phyloP scores from a whole-genome alignment of 2,797 vertebrate species.

The Odontamblyopus lacepedii region DNA sequence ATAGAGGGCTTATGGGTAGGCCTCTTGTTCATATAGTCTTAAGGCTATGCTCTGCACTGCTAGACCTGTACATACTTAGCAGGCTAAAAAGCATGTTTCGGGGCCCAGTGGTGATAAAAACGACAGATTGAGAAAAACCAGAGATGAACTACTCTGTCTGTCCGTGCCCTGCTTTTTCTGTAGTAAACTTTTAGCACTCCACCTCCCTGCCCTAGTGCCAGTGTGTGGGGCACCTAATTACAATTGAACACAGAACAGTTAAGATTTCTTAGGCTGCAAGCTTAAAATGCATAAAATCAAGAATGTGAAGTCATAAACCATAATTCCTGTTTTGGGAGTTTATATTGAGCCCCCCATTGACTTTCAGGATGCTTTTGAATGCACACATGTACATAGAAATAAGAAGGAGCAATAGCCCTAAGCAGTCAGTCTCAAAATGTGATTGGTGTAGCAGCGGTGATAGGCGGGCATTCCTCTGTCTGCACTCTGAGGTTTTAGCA shows the following conservation, averaged over 20 bases:
- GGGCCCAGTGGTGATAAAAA: slow-evolving; percentile 75
- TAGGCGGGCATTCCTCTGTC: background rate
- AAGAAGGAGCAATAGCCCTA: slow-evolving; percentile 34
- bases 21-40: slow-evolving; percentile 21
- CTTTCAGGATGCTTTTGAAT: slow-evolving; percentile 68
- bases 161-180: slow-evolving; percentile 48
- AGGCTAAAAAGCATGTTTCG: slow-evolving; percentile 47
- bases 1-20: slow-evolving; percentile 30
- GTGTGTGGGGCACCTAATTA: slow-evolving; percentile 72
- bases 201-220: slow-evolving; percentile 59
- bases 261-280: slow-evolving; percentile 53
- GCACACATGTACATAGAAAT: slow-evolving; percentile 39
- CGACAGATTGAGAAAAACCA: slow-evolving; percentile 77
- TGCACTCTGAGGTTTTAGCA: background rate
- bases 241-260: slow-evolving; percentile 66
- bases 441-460: background rate
- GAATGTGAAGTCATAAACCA: slow-evolving; percentile 76
- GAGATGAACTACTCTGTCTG: slow-evolving; percentile 69
- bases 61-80: slow-evolving; percentile 50
- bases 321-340: slow-evolving; percentile 66
- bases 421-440: slow-evolving; percentile 14
- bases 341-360: slow-evolving; percentile 71
- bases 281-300: slow-evolving; percentile 74
- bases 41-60: slow-evolving; percentile 40
- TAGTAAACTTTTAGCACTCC: slow-evolving; percentile 70